Percentiles rank a stretch among this genome's conserved stretches.
phyloP scores from a whole-genome alignment of 1,140 invertebrate genomes.

The Coboldia fuscipes region DNA sequence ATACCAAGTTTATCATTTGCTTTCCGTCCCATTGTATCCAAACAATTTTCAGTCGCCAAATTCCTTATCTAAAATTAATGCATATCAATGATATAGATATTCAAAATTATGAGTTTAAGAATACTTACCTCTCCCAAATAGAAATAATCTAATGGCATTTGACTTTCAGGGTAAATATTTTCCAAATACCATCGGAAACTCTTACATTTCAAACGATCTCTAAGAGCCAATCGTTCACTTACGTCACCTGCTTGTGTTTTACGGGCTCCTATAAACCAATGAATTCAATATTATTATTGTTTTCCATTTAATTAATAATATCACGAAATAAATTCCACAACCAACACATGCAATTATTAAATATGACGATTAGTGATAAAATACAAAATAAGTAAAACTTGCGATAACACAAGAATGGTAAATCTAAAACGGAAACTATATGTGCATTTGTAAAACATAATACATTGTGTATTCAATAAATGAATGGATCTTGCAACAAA shows the following conservation, averaged over 20 bases:
- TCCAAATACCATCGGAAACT: slow-evolving; percentile 96
- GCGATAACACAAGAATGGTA: not conserved
- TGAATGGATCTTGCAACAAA: not conserved
- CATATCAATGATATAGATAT: too few species aligned
- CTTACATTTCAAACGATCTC: slow-evolving; percentile 78
- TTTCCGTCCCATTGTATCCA: slow-evolving; percentile 91
- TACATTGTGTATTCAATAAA: too few species aligned
- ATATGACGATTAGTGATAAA: not conserved
- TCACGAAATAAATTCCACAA: not conserved
- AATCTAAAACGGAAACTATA: not conserved
- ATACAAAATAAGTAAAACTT: not conserved
- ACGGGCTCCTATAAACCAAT: slow-evolving; percentile 26
- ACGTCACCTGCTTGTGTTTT: slow-evolving; percentile 76
- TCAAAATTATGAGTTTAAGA: too few species aligned
- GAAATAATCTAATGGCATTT: slow-evolving; percentile 92
- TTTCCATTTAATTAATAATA: not conserved
- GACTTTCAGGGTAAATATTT: slow-evolving; percentile 93
- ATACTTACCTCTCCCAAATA: slow-evolving; percentile 79
- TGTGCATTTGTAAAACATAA: too few species aligned
- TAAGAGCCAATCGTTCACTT: slow-evolving; percentile 45
- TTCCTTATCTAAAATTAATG: slow-evolving; percentile 57
- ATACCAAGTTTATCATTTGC: slow-evolving; percentile 83
- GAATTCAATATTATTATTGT: not conserved
- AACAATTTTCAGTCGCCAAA: slow-evolving; percentile 65
- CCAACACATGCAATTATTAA: not conserved